Evolutionary conservation across 2,888 invertebrate genomes (phyloP), one percentile per base, ranked within the genome.

Genomic region (Amiota minor): DNA sequence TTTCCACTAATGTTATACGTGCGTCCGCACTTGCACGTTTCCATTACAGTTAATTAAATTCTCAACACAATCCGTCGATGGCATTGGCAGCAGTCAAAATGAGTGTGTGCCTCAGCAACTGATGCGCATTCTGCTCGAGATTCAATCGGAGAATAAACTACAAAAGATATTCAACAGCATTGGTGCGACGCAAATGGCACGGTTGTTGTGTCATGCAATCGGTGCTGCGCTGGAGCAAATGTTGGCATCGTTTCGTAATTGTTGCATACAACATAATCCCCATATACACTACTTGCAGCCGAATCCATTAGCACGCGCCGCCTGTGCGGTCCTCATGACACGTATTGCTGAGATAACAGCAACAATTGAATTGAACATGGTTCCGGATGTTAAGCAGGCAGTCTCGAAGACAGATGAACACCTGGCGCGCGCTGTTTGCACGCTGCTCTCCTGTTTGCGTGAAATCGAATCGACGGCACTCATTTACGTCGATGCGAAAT

Each of bases 201-300:
- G 91, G 85, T 89, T 92, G 56, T 84, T 93, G 9, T 86, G 88
- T 46, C 89, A 91, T 4, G 91, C 91, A 75, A 91, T 93, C 74
- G 90, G 90, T 82, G 88, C 91, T 11, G 87, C 92, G 1, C 90
- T 92, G 74, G 90, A 91, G 72, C 87, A 86, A 50, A 93, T 92
- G 83, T 77, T 91, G 49, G 89, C 87, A 78, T 90, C 80, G 75
- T 90, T 90, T 77, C 87, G 88, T 78, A 87, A 88, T 76, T 87
- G 88, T 77, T 90, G 90, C 82, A 86, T 89, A 49, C 89, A 89
- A 78, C 87, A 87, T 83, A 88, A 89, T 77, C 89, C 89, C 14
- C 90, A 90, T 79, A 88, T 90, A 73, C 89, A 89, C 82, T 90
- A 90, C 78, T 87, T 90, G 87, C 89, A 89, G 78, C 82, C 87